Evolutionary conservation across 2,797 vertebrate species (phyloP).

Genomic region (Coendou prehensilis): DNA sequence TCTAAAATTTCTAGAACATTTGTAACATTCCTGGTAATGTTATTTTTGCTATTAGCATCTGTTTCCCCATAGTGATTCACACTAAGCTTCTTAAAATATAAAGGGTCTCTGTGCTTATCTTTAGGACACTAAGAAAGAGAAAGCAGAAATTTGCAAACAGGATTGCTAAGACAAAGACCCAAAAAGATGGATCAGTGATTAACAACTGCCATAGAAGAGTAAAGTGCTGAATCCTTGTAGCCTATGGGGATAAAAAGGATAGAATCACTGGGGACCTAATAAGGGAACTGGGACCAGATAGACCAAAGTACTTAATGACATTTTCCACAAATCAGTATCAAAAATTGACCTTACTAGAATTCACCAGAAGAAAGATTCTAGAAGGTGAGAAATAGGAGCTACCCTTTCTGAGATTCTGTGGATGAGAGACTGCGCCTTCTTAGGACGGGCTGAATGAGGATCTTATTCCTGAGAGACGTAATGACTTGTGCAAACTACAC

Average conservation of each 20-base stretch:
- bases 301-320: neutral
- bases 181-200: neutral
- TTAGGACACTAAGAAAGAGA: constrained; percentile 53
- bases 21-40: constrained; percentile 48
- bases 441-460: neutral
- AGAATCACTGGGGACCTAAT: neutral
- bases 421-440: neutral
- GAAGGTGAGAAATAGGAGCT: neutral
- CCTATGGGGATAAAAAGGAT: neutral
- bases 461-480: neutral
- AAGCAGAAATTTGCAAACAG: constrained; percentile 18
- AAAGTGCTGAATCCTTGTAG: neutral
- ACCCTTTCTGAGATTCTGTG: neutral
- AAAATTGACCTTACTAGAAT: neutral
- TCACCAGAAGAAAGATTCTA: neutral
- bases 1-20: constrained; percentile 70
- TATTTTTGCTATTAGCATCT: constrained; percentile 78
- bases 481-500: neutral
- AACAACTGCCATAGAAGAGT: neutral
- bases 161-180: neutral
- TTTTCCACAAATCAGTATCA: neutral
- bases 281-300: neutral
- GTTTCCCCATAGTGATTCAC: constrained; percentile 66
- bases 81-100: constrained; percentile 77
- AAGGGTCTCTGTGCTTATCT: constrained; percentile 59